Percentiles rank a stretch among this genome's conserved stretches.
These are phyloP conservation scores for Latheticus oryzae DNA, from an alignment of 2,888 invertebrate species.

Conservation along the genomic window DNA sequence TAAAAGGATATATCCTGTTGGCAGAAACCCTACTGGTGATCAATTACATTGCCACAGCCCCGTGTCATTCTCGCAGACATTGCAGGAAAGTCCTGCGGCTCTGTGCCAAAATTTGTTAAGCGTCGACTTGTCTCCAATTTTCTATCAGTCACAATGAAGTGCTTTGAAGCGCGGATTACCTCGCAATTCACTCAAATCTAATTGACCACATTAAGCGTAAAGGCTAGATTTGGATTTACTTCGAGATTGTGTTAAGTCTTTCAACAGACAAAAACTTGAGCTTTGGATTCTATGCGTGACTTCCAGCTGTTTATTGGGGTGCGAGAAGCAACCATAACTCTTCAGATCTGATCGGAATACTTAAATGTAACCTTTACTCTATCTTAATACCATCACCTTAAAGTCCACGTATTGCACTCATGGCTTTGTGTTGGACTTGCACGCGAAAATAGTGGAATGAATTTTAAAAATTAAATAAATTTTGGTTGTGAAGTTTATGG, in stretches of 20 bases:
- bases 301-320: slow-evolving; percentile 48
- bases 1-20: slow-evolving; percentile 13
- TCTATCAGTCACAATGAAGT: slow-evolving; percentile 14
- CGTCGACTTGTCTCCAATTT: slow-evolving; percentile 42
- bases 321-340: slow-evolving; percentile 49
- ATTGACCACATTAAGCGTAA: slow-evolving; percentile 34
- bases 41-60: slow-evolving; percentile 11
- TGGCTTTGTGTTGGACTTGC: slow-evolving; percentile 7
- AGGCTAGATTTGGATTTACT: slow-evolving; percentile 7
- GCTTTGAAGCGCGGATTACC: slow-evolving; percentile 24
- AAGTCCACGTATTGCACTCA: slow-evolving; percentile 12
- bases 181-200: slow-evolving; percentile 26
- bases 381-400: slow-evolving; percentile 51
- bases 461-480: slow-evolving; percentile 1
- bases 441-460: slow-evolving; percentile 1
- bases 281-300: slow-evolving; percentile 48
- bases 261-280: slow-evolving; percentile 18
- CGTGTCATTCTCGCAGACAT: slow-evolving; percentile 22
- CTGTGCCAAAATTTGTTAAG: slow-evolving; percentile 44
- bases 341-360: slow-evolving; percentile 47
- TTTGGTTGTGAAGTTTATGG: slow-evolving; percentile 5
- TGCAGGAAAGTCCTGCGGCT: slow-evolving; percentile 38
- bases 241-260: slow-evolving; percentile 5
- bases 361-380: slow-evolving; percentile 51
- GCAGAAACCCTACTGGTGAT: slow-evolving; percentile 10